phyloP scores from a whole-genome alignment of 1,140 invertebrate species.

The Coenobita brevimanus region DNA sequence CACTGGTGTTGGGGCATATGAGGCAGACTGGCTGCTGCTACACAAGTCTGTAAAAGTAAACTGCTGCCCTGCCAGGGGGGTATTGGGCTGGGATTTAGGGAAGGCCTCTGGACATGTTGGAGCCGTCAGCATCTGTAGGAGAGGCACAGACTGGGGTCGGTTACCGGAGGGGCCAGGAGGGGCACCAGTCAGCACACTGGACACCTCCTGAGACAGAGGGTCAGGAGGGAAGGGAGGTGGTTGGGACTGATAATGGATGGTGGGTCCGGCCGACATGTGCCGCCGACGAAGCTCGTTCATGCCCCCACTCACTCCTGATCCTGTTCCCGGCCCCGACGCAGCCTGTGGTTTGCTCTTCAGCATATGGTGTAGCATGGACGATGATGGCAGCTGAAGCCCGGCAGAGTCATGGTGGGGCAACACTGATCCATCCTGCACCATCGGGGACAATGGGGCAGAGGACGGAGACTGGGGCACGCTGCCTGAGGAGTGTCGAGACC shows the following conservation, averaged over 20 bases:
- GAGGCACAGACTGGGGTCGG: conserved; percentile 84
- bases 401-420: conserved; percentile 41
- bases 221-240: conserved; percentile 38
- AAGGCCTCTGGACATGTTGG: conserved; percentile 40
- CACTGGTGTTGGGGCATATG: conserved; percentile 81
- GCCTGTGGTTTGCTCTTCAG: conserved; percentile 47
- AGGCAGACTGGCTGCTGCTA: conserved; percentile 78
- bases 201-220: conserved; percentile 73
- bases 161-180: conserved; percentile 71
- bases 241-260: conserved; percentile 68
- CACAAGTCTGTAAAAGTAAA: conserved; percentile 72
- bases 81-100: conserved; percentile 69
- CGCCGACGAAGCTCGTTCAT: conserved; percentile 68
- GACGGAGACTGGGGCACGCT: conserved; percentile 70
- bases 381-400: conserved; percentile 23
- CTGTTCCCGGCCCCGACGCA: neutral
- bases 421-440: conserved; percentile 59
- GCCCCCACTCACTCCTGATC: neutral
- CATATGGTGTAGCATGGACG: conserved; percentile 59
- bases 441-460: conserved; percentile 71
- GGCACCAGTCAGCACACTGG: conserved; percentile 76
- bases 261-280: conserved; percentile 70
- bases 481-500: conserved; percentile 69
- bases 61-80: conserved; percentile 70
- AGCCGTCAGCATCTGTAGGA: conserved; percentile 77